Conservation (phyloP, 2,113 vertebrate genomes). For the Neogale vison region DNA sequence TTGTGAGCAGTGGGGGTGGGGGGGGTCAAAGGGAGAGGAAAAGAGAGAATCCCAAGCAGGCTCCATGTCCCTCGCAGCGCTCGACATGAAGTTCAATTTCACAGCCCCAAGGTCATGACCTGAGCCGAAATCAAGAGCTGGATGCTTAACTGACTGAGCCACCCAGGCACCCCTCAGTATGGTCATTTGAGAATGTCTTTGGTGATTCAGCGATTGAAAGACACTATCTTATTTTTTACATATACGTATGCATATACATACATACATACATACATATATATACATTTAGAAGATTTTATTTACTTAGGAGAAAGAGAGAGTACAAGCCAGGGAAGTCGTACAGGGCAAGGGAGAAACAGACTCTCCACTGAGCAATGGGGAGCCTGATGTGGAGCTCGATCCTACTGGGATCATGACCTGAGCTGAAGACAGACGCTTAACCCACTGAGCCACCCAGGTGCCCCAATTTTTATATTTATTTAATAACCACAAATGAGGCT, state of each 20-base stretch:
- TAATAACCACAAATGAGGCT: too few species aligned
- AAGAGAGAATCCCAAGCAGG: neutral
- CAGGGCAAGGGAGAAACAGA: too few species aligned
- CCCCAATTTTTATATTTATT: too few species aligned
- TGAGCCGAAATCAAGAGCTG: neutral
- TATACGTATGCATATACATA: too few species aligned
- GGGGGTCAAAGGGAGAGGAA: neutral
- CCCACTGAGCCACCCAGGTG: too few species aligned
- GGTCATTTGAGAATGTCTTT: neutral
- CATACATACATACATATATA: accelerated
- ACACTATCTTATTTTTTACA: neutral
- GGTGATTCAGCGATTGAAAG: neutral
- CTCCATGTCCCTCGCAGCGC: neutral
- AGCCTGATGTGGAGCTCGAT: too few species aligned
- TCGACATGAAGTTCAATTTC: neutral
- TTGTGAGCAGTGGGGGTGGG: too few species aligned
- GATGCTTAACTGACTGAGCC: neutral
- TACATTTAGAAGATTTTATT: neutral
- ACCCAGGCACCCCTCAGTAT: neutral
- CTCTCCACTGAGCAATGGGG: too few species aligned
- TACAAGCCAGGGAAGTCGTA: too few species aligned
- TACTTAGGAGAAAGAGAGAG: neutral
- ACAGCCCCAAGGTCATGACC: neutral
- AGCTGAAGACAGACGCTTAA: too few species aligned
- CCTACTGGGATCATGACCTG: too few species aligned